Evolutionary conservation across 2,888 invertebrate species (phyloP), one percentile per base, ranked within the genome.

Genomic region (Spodoptera exigua): DNA sequence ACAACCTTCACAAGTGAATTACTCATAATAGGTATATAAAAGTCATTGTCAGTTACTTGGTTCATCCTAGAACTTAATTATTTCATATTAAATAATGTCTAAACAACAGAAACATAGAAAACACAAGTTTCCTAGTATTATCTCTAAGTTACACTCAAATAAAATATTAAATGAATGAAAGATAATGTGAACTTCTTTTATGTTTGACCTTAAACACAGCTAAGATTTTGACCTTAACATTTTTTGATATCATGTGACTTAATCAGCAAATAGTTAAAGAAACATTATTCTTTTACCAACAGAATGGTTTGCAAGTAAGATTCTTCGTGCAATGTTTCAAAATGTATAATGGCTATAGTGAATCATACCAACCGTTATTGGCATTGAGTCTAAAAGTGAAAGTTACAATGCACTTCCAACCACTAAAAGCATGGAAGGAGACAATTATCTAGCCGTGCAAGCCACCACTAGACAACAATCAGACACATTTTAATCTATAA

Each of bases 351-450:
- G 66, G 59, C 63, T 75, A 73, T 81, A 85, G 86, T 93, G 93
- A 93, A 86, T 93, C 92, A 92, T 85, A 84, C 84, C 68, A 74
- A 85, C 89, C 81, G 86, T 91, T 91, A 92, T 85, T 90, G 91
- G 91, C 91, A 92, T 91, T 91, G 90, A 91, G 88, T 88, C 83
- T 87, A 91, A 90, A 93, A 93, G 93, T 93, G 93, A 93, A 93
- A 93, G 93, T 93, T 75, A 80, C 81, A 83, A 84, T 89, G 87
- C 88, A 88, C 86, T 84, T 80, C 81, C 80, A 79, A 80, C 83
- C 81, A 81, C 84, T 82, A 80, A 88, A 87, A 88, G 86, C 85
- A 88, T 85, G 82, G 82, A 86, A 77, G 81, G 69, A 78, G 77
- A 84, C 82, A 82, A 86, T 85, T 85, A 84, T 80, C 82, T 83